Conservation (phyloP, 2,888 invertebrate genomes). For the Epirrhoe alternata region DNA sequence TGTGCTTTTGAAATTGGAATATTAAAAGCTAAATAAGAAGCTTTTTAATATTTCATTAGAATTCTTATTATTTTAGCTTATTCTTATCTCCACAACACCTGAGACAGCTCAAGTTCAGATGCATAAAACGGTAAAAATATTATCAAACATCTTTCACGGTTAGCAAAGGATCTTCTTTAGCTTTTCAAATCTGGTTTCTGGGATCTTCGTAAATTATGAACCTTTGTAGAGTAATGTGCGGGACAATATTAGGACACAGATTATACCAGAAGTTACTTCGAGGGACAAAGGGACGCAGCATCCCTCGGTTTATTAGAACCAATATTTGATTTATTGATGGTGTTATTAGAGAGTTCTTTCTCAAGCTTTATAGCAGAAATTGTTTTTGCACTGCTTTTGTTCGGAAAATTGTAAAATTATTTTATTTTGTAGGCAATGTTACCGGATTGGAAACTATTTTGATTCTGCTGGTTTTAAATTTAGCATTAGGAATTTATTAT, state of each 20-base stretch:
- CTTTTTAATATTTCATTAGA: not conserved
- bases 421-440: not conserved
- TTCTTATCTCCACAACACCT: not conserved
- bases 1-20: too few relatives aligned
- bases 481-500: too few relatives aligned
- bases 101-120: not conserved
- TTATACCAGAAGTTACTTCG: conserved; percentile 22
- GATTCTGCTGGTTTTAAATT: not conserved
- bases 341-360: conserved; percentile 54
- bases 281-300: conserved; percentile 51
- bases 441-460: not conserved
- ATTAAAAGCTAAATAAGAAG: too few relatives aligned
- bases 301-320: conserved; percentile 62
- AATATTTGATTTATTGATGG: conserved; percentile 69
- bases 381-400: conserved; percentile 33
- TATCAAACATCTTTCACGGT: conserved; percentile 7
- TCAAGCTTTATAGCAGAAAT: conserved; percentile 40
- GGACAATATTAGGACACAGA: conserved; percentile 48
- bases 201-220: conserved; percentile 41
- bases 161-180: conserved; percentile 5
- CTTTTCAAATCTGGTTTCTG: conserved; percentile 36
- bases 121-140: conserved; percentile 5
- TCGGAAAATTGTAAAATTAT: not conserved
- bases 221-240: conserved; percentile 48
- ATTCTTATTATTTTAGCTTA: not conserved